Evolutionary conservation across 2,797 vertebrate species (phyloP), one percentile per base, ranked within the genome.

Genomic region (Microcaecilia unicolor): DNA sequence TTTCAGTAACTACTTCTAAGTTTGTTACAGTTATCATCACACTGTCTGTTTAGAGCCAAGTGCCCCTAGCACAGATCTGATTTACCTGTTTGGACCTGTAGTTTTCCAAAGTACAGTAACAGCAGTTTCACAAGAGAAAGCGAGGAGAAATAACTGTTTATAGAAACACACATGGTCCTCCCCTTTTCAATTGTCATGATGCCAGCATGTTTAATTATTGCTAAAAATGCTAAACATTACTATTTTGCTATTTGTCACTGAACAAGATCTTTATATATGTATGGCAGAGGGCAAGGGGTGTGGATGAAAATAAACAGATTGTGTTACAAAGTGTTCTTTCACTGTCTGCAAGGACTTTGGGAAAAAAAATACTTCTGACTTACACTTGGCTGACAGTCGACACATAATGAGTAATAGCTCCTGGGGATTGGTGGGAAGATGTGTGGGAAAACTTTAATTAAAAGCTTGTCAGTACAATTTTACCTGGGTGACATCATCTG

Each of bases 361-460:
- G 81, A 84, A 83, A 79, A 80, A 82, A 78, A 77, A 70, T 68
- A 79, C 82, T 83, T 78, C 70, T 71, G 28, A 69, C 64, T 77
- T 73, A 73, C 80, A 78, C 78, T 78, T 72, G 78, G 80, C 73
- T 82, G 81, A 82, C 80, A 76, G 76, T 77, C 49, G 43, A 68
- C 64, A 65, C 78, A 78, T 77, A 78, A 84, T 84, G 79, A 84
- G 72, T 85, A 63, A 80, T 79, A 72, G 78, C 87, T 90, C 61
- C 52, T 28, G 74, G 84, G 76, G 61, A 71, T 77, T 62, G 68
- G 57, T 67, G 65, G 71, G 85, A 71, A 81, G 72, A 83, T 74
- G 72, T 89, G 84, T 87, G 85, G 80, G 85, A 84, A 87, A 83
- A 78, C 76, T 89, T 92, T 93, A 92, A 93, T 95, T 92, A 94